Evolutionary conservation across 2,888 invertebrate species (phyloP).

Genomic region (Minunthozetes semirufus): DNA sequence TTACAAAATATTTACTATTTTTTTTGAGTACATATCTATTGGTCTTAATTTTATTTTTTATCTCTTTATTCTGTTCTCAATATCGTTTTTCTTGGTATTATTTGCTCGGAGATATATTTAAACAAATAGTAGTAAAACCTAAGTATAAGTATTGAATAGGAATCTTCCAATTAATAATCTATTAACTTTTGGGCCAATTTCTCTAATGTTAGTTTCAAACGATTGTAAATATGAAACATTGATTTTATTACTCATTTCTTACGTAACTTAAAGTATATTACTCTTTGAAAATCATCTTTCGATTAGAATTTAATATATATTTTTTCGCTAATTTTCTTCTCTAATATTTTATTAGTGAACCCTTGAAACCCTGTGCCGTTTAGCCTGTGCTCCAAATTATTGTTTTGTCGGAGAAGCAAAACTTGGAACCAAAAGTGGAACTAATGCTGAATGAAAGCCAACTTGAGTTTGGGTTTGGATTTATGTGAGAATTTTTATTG

Average conservation of each 20-base stretch:
- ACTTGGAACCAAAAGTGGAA: background rate
- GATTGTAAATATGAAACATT: too few species aligned
- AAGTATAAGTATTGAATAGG: too few species aligned
- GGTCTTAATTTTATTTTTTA: background rate
- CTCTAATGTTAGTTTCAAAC: too few species aligned
- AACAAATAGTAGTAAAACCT: too few species aligned
- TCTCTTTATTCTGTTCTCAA: background rate
- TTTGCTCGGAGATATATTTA: too few species aligned
- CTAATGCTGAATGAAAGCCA: slow-evolving; percentile 10
- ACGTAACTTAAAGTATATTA: too few species aligned
- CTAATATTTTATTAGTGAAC: background rate
- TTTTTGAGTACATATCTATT: background rate
- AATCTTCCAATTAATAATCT: too few species aligned
- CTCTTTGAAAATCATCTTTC: background rate
- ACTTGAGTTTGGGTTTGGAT: background rate
- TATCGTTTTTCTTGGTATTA: too few species aligned
- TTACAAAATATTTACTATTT: background rate
- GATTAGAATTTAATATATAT: slow-evolving; percentile 11
- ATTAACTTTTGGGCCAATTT: too few species aligned
- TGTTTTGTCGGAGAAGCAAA: background rate
- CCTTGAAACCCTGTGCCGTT: background rate
- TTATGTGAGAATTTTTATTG: slow-evolving; percentile 15
- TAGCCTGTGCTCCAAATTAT: background rate
- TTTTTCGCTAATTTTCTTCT: background rate
- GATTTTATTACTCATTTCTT: too few species aligned